A percentile compares a stretch with the other conserved stretches of the same genome.
Conservation (phyloP, 2,888 invertebrate species). For the Aproaerema taeniolella region DNA sequence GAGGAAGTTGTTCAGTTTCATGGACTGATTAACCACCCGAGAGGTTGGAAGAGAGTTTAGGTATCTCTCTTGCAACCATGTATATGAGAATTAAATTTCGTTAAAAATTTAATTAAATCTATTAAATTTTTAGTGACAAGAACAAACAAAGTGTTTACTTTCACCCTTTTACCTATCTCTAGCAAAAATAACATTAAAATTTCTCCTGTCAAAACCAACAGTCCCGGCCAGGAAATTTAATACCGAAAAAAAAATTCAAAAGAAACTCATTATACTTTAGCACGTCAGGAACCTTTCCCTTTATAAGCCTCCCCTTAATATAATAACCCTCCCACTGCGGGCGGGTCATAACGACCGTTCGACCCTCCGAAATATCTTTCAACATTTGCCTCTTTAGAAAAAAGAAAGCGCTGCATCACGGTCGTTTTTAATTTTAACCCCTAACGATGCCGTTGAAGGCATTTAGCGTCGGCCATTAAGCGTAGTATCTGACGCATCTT, state of each 20-base stretch:
- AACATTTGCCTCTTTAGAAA: conserved; percentile 60
- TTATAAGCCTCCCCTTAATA: conserved; percentile 9
- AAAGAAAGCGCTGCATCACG: conserved; percentile 73
- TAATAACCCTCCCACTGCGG: conserved; percentile 52
- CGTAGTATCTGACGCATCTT: conserved; percentile 65
- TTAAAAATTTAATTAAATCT: too few relatives aligned
- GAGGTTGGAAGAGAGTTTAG: too few relatives aligned
- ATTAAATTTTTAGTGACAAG: too few relatives aligned
- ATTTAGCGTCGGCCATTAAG: conserved; percentile 62
- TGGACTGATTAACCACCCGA: too few relatives aligned
- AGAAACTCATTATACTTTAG: conserved; percentile 18
- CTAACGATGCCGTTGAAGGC: conserved; percentile 70
- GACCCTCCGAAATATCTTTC: conserved; percentile 69
- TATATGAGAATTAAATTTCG: too few relatives aligned
- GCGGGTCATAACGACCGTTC: conserved; percentile 49
- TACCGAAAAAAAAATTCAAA: conserved; percentile 5
- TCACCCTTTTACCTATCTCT: too few relatives aligned
- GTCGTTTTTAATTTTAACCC: conserved; percentile 72
- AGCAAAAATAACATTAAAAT: too few relatives aligned
- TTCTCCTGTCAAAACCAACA: too few relatives aligned
- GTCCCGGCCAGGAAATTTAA: background rate
- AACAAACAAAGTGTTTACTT: too few relatives aligned
- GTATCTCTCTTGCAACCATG: too few relatives aligned
- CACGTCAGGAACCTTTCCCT: conserved; percentile 13
- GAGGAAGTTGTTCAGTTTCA: too few relatives aligned